Percentiles rank a stretch among this genome's conserved stretches.
Conservation (phyloP, 1,140 invertebrate genomes). For the Atta texana region DNA sequence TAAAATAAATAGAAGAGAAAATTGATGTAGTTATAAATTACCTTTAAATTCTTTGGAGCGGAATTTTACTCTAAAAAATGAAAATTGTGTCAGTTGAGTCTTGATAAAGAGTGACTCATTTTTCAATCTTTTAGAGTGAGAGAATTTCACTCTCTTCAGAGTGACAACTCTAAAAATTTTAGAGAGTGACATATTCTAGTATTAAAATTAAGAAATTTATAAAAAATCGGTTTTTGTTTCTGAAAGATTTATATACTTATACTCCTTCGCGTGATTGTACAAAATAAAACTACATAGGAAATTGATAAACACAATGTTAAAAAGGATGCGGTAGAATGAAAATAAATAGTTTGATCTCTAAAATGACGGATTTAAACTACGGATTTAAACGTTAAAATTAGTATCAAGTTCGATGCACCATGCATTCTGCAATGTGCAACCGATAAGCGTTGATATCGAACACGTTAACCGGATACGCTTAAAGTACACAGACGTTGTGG, state of each 20-base stretch:
- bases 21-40: not conserved
- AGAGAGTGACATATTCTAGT: no score
- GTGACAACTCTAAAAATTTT: no score
- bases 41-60: no score
- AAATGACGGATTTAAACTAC: not conserved
- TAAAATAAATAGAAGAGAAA: not conserved
- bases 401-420: conserved; percentile 39
- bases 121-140: no score
- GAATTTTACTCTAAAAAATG: no score
- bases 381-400: conserved; percentile 42
- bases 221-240: not conserved
- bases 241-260: not conserved
- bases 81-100: no score
- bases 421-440: conserved; percentile 29
- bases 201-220: not conserved
- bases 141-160: no score
- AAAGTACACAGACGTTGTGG: conserved; percentile 26
- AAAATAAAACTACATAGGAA: not conserved
- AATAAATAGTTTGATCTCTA: not conserved
- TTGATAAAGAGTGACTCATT: no score
- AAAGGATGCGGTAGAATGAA: not conserved
- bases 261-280: not conserved
- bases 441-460: conserved; percentile 43
- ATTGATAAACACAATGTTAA: not conserved
- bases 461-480: conserved; percentile 48